These are phyloP conservation scores for Bolinopsis microptera DNA, from an alignment of 37 sponge, comb jelly and placozoan species.

Conservation along the genomic window DNA sequence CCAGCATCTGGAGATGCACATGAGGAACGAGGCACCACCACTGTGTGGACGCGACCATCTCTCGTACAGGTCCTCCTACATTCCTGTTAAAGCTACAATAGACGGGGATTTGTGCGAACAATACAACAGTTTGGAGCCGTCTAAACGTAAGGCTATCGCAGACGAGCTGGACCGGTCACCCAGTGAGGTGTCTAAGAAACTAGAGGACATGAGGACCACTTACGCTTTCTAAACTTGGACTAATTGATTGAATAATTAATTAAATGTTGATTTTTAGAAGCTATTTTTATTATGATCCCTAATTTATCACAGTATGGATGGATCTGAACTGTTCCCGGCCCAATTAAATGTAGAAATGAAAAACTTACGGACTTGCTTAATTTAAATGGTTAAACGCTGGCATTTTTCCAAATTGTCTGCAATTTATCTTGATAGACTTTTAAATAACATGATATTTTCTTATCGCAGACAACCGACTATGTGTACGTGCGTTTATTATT, in stretches of 20 bases:
- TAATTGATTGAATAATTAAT: no score
- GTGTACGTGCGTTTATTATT: neutral
- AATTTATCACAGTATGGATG: neutral
- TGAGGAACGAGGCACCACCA: slow-evolving; percentile 84
- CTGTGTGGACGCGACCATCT: slow-evolving; percentile 91
- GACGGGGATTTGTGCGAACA: slow-evolving; percentile 99
- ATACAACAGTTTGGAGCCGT: slow-evolving; percentile 88
- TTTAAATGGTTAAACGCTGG: neutral
- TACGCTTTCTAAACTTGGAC: slow-evolving; percentile 96
- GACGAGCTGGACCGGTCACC: slow-evolving; percentile 91
- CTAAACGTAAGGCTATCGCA: slow-evolving; percentile 84
- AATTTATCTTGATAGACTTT: no score
- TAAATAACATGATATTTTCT: no score
- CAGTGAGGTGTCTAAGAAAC: slow-evolving; percentile 94
- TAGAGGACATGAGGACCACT: slow-evolving; percentile 93
- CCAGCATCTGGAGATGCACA: slow-evolving; percentile 98
- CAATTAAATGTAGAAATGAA: no score
- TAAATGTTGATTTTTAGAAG: neutral
- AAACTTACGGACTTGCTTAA: neutral
- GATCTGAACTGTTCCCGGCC: no score
- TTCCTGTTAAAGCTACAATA: slow-evolving; percentile 79
- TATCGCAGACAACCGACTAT: neutral
- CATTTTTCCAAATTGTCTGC: no score
- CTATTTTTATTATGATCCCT: neutral
- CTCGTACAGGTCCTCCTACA: slow-evolving; percentile 88